Evolutionary conservation across 2,797 vertebrate genomes (phyloP), one percentile per base, ranked within the genome.

Genomic region (Leptodactylus fallax): DNA sequence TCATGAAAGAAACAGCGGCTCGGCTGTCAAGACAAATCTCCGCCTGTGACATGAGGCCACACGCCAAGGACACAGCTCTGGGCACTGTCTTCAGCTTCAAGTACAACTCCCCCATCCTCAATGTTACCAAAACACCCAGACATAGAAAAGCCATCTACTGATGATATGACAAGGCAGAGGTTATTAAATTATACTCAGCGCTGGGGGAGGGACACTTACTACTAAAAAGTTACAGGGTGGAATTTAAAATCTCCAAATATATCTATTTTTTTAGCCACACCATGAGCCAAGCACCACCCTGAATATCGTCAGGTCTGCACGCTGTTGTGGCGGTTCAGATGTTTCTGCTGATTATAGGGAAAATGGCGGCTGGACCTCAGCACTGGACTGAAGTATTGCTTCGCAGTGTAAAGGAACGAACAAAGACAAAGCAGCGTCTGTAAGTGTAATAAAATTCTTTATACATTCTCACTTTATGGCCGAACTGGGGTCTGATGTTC

Each of bases 1-100:
- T 89, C 87, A 89, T 89, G 87, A 89, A 79, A 47, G 61, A 16
- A 27, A 25, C 11, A 63, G 45, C 19, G 55, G 79, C 65, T 10
- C 14, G 79, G 79, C 65, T 19, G 53, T 58, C 72, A 88, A 53
- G 61, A 25, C 25, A 83, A 83, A 83, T 67, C 71, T 49, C 19
- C 51, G 72, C 80, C 58, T 55, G 79, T 81, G 77, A 86, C 77
- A 60, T 45, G 78, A 80, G 58, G 56, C 84, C 84, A 36, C 47
- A 19, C 83, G 45, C 72, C 83, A 76, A 86, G 45, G 65, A 86
- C 65, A 83, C 47, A 1, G 63, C 58, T 65, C 27, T 7, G 58
- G 63, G 47, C 60, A 65, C 45, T 8, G 16, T 16, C 81, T 69
- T 53, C 80, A 65, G n/a, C 45, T 53, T 7, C 65, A 53, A 36